These are phyloP conservation scores for Mythimna vitellina DNA, from an alignment of 2,888 invertebrate species.

Conservation along the genomic window DNA sequence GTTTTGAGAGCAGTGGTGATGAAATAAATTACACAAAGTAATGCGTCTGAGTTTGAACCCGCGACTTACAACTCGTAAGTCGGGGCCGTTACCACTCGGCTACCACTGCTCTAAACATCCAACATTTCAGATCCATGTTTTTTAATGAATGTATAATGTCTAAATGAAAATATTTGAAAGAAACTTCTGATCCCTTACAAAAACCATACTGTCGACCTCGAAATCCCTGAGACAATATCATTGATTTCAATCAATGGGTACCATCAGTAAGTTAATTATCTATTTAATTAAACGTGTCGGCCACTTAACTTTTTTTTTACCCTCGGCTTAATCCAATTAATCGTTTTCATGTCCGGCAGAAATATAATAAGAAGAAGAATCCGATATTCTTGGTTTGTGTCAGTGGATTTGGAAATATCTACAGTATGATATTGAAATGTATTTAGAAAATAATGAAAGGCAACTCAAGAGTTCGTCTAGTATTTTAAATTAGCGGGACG, in stretches of 20 bases:
- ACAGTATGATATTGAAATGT: background rate
- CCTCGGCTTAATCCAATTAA: slow-evolving; percentile 27
- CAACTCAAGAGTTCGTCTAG: background rate
- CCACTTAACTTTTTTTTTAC: slow-evolving; percentile 20
- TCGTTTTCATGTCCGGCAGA: slow-evolving; percentile 14
- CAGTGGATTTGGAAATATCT: background rate
- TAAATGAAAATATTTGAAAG: too few relatives aligned
- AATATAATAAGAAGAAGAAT: background rate
- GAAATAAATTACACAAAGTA: too few relatives aligned
- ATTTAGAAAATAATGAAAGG: background rate
- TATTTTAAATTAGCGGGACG: background rate
- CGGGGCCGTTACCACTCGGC: too few relatives aligned
- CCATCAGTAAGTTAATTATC: slow-evolving; percentile 26
- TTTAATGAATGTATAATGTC: too few relatives aligned
- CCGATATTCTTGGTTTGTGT: background rate
- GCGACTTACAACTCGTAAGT: too few relatives aligned
- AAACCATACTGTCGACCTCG: background rate
- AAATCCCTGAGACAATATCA: background rate
- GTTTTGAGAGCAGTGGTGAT: too few relatives aligned
- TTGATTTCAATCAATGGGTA: background rate
- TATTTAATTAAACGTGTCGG: slow-evolving; percentile 29
- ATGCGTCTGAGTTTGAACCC: too few relatives aligned
- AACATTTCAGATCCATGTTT: too few relatives aligned
- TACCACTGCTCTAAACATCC: too few relatives aligned
- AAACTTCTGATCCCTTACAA: too few relatives aligned